Evolutionary conservation across 2,888 invertebrate species (phyloP), one percentile per base, ranked within the genome.

Genomic region (Chromoteleia sp.): DNA sequence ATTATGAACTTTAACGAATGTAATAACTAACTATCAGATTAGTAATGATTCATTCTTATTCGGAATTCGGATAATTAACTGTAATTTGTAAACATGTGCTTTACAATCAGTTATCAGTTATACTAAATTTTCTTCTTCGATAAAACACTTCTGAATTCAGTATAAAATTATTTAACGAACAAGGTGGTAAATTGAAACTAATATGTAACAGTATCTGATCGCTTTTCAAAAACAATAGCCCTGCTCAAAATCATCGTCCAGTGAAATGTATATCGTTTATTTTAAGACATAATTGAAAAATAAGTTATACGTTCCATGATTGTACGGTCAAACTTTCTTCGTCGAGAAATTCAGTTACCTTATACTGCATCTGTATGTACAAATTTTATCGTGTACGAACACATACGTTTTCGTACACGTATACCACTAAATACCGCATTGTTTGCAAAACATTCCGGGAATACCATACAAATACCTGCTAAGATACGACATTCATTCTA

Each of bases 401-500:
- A 54, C n/a, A 10, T 8, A 33, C 43, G 50, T 21, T 45, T 74
- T 74, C 58, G 33, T 36, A 50, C 50, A 54, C 41, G 41, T 41
- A 45, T 10, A 45, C 6, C 21, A 48, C 25, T 45, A 63, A 56
- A 68, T 54, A 43, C 33, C 41, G 50, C 73, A 80, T 80, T 80
- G 80, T 80, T 80, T 56, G 68, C 68, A 61, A 65, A 80, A 80
- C 75, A 67, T 73, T 80, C 68, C 58, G 10, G 25, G 70, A 50
- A 75, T 80, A 58, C 61, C 76, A 36, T 52, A 36, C 68, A 56
- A 59, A 80, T 80, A 61, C 56, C 80, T 73, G 75, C 58, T 67
- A 63, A 45, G 70, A 50, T 75, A 70, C 56, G 61, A 59, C 41
- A 74, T 73, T 74, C 67, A 61, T 71, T 77, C 77, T 65, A 50